These are phyloP conservation scores for Chromoteleia sp. DNA, from an alignment of 2,888 invertebrate species.

Conservation along the genomic window DNA sequence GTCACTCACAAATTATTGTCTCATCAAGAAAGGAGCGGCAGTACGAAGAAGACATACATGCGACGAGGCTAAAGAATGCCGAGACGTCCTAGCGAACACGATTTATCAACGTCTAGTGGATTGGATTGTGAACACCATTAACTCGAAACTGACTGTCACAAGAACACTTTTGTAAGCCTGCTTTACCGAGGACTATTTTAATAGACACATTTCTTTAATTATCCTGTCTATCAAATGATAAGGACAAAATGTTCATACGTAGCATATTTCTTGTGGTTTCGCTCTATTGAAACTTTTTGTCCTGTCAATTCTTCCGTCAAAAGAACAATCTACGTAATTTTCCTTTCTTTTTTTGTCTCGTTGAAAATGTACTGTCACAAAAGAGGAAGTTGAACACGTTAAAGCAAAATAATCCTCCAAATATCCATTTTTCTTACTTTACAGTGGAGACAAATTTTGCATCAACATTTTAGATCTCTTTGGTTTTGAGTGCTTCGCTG, in stretches of 20 bases:
- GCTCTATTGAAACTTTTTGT: slow-evolving; percentile 43
- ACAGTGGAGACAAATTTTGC: slow-evolving; percentile 92
- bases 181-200: slow-evolving; percentile 49
- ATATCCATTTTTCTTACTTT: slow-evolving; percentile 3
- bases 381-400: neutral
- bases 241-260: slow-evolving; percentile 52
- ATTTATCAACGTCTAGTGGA: slow-evolving; percentile 94
- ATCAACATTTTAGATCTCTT: slow-evolving; percentile 94
- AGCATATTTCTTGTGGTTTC: slow-evolving; percentile 36
- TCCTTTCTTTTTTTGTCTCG: slow-evolving; percentile 1
- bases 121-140: slow-evolving; percentile 94
- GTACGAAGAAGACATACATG: slow-evolving; percentile 89
- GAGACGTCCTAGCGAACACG: slow-evolving; percentile 94
- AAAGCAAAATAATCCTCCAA: too few species aligned
- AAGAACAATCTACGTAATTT: slow-evolving; percentile 8
- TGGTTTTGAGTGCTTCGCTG: slow-evolving; percentile 96
- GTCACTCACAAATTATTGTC: slow-evolving; percentile 94
- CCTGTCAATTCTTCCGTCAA: slow-evolving; percentile 53
- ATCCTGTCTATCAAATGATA: slow-evolving; percentile 65
- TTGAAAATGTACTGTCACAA: neutral
- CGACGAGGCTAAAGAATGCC: slow-evolving; percentile 92
- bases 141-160: slow-evolving; percentile 92
- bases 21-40: slow-evolving; percentile 90
- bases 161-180: slow-evolving; percentile 93
- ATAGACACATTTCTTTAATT: slow-evolving; percentile 68